Percentiles rank a stretch among this genome's conserved stretches.
phyloP scores from a whole-genome alignment of 2,113 vertebrate species.

The Eudyptes chrysolophus region DNA sequence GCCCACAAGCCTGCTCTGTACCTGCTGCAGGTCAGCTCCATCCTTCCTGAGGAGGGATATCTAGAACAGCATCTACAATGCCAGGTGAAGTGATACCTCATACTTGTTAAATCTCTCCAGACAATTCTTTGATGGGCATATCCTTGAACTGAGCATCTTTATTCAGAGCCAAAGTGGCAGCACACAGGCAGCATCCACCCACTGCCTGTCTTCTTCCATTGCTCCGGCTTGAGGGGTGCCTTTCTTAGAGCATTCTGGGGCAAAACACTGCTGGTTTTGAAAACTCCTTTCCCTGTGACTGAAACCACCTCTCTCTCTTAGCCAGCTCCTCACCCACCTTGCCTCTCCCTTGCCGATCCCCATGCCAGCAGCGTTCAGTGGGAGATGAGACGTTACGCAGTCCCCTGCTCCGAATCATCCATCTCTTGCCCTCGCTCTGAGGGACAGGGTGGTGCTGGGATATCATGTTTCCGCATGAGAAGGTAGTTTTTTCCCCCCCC shows the following conservation, averaged over 20 bases:
- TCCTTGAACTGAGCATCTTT: not conserved
- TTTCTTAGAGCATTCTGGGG: not conserved
- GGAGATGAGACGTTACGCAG: not conserved
- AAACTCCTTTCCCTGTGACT: not conserved
- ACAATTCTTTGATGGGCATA: not conserved
- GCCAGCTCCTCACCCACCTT: not conserved
- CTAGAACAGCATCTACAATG: not conserved
- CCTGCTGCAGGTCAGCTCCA: not conserved
- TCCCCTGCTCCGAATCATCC: not conserved
- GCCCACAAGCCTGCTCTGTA: not conserved
- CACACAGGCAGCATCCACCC: not conserved
- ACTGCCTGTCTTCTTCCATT: not conserved
- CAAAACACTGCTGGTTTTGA: not conserved
- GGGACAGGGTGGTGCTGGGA: not conserved
- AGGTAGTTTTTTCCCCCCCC: not conserved
- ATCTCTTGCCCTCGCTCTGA: not conserved
- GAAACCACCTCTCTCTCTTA: not conserved
- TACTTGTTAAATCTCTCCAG: not conserved
- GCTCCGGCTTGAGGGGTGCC: not conserved
- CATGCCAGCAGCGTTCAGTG: not conserved
- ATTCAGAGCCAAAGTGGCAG: not conserved
- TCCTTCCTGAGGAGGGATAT: not conserved
- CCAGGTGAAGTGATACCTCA: not conserved
- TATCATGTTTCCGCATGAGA: not conserved
- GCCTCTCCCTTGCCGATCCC: not conserved